A percentile compares a stretch with the other conserved stretches of the same genome.
Evolutionary conservation across 2,888 invertebrate species (phyloP).

Genomic region (Sericinus montela): DNA sequence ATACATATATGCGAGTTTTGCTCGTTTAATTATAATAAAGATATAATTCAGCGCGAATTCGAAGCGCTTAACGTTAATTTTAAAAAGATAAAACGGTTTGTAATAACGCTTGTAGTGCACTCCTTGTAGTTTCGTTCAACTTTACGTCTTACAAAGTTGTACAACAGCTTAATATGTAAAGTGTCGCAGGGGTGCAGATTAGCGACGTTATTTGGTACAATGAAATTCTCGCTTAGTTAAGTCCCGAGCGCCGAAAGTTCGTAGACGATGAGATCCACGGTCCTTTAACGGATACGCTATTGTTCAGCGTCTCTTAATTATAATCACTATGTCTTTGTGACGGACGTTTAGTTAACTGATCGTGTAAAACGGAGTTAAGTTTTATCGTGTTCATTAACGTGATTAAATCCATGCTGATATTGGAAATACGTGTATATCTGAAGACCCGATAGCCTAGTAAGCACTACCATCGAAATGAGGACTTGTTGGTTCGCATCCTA

Average conservation of each 20-base stretch:
- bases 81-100: neutral
- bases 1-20: no score
- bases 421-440: no score
- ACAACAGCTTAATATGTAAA: conserved; percentile 49
- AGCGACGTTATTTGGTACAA: conserved; percentile 47
- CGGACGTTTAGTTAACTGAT: conserved; percentile 10
- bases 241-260: conserved; percentile 17
- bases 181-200: conserved; percentile 47
- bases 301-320: conserved; percentile 16
- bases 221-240: conserved; percentile 38
- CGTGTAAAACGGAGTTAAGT: neutral
- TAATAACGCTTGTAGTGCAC: conserved; percentile 2
- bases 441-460: no score
- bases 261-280: conserved; percentile 6
- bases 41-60: no score
- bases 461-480: no score
- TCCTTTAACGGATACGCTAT: conserved; percentile 15
- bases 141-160: conserved; percentile 16
- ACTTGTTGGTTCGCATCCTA: no score
- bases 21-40: no score
- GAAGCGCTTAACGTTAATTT: no score
- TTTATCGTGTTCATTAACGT: neutral
- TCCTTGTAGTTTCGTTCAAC: conserved; percentile 1
- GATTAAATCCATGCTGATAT: no score
- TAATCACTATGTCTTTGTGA: conserved; percentile 16